Percentiles rank a stretch among this genome's conserved stretches.
phyloP scores from a whole-genome alignment of 2,113 vertebrate species.

The Channa argus region DNA sequence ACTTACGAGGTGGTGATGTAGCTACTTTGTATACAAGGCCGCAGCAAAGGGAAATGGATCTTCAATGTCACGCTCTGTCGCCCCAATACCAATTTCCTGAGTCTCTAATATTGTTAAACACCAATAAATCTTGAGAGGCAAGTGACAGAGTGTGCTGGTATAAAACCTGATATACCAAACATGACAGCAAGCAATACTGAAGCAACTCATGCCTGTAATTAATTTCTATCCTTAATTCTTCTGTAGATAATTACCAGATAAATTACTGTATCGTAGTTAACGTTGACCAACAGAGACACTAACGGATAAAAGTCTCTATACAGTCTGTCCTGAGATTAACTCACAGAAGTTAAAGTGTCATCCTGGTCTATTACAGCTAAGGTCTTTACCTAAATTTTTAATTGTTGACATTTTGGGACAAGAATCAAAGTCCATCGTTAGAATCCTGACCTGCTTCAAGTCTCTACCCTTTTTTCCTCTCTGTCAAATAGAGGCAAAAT shows the following conservation, averaged over 20 bases:
- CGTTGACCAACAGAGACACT: constrained; percentile 65
- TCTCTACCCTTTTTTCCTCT: too few relatives aligned
- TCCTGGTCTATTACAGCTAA: not conserved
- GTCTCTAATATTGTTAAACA: constrained; percentile 75
- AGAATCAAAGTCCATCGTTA: too few relatives aligned
- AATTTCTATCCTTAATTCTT: constrained; percentile 86
- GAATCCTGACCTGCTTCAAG: too few relatives aligned
- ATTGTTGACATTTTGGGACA: too few relatives aligned
- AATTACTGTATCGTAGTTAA: constrained; percentile 63
- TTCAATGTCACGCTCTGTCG: constrained; percentile 56
- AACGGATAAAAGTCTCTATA: constrained; percentile 39
- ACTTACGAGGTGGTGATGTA: constrained; percentile 1
- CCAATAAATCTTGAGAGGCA: constrained; percentile 81
- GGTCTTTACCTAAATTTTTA: too few relatives aligned
- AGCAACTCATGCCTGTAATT: constrained; percentile 88
- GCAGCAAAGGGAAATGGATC: constrained; percentile 69
- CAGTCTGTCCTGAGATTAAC: constrained; percentile 3
- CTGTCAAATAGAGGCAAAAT: too few relatives aligned
- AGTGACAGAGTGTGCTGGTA: constrained; percentile 78
- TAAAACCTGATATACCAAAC: constrained; percentile 83
- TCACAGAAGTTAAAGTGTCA: not conserved
- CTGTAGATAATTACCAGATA: constrained; percentile 82
- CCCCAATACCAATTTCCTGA: constrained; percentile 71
- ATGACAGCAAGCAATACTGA: constrained; percentile 71
- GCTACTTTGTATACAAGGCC: constrained; percentile 65